Conservation (phyloP, 2,888 invertebrate species). For the Zaprionus bogoriensis region DNA sequence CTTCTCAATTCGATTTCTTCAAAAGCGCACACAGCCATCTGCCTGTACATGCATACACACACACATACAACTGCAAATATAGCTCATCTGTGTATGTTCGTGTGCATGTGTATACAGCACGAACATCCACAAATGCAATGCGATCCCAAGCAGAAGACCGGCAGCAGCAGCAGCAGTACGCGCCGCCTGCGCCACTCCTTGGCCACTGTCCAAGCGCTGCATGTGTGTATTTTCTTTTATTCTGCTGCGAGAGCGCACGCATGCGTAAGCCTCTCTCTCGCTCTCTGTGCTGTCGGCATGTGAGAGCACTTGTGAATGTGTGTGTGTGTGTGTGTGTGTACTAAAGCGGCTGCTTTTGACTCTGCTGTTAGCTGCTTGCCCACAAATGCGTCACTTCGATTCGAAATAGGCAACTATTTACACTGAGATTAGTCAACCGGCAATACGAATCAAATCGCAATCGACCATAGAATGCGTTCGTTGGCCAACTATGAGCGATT, state of each 20-base stretch:
- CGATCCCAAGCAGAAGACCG: conserved; percentile 28
- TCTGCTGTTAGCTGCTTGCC: conserved; percentile 40
- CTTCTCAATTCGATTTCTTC: conserved; percentile 43
- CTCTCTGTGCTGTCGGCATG: conserved; percentile 8
- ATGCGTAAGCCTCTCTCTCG: conserved; percentile 44
- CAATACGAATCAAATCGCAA: conserved; percentile 52
- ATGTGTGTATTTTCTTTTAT: conserved; percentile 16
- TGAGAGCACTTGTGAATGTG: conserved; percentile 1
- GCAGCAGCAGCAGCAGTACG: neutral
- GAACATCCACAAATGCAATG: conserved; percentile 18
- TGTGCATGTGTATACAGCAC: neutral
- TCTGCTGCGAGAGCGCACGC: conserved; percentile 35
- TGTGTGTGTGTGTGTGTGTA: neutral
- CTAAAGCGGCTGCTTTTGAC: conserved; percentile 28
- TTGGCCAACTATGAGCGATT: conserved; percentile 58
- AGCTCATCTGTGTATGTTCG: neutral
- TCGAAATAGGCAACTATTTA: conserved; percentile 70
- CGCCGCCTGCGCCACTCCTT: conserved; percentile 48
- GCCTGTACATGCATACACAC: conserved; percentile 16
- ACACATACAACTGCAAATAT: neutral
- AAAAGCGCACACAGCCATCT: conserved; percentile 12
- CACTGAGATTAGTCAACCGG: conserved; percentile 68
- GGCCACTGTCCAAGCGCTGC: conserved; percentile 27
- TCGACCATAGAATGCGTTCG: conserved; percentile 43
- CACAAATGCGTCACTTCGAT: conserved; percentile 61